Conservation (phyloP, 2,888 invertebrate genomes). For the Epinotia demarniana region DNA sequence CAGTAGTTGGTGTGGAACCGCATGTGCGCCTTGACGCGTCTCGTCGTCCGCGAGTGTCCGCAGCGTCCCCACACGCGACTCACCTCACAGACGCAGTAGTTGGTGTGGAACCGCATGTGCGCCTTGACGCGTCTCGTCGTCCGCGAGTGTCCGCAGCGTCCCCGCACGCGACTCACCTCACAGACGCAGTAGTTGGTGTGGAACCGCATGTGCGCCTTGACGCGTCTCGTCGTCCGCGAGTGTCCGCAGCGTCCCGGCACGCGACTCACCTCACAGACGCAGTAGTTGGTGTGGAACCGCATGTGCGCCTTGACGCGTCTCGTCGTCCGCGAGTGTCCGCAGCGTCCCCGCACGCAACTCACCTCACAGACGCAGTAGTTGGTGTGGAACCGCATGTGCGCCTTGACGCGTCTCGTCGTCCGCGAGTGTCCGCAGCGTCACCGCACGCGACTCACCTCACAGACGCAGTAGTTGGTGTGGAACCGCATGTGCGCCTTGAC, state of each 20-base stretch:
- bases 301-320: constrained; percentile 73
- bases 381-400: constrained; percentile 74
- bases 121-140: constrained; percentile 62
- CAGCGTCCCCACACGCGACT: constrained; percentile 25
- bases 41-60: too few species aligned
- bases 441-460: constrained; percentile 64
- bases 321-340: too few species aligned
- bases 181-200: constrained; percentile 77
- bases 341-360: constrained; percentile 24
- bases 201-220: constrained; percentile 72
- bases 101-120: constrained; percentile 74
- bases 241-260: too few species aligned
- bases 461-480: constrained; percentile 76
- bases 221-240: too few species aligned
- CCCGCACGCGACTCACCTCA: constrained; percentile 61
- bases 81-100: constrained; percentile 78
- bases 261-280: constrained; percentile 73
- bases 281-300: constrained; percentile 75
- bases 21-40: constrained; percentile 72
- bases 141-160: too few species aligned
- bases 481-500: constrained; percentile 73
- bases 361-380: constrained; percentile 79
- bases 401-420: constrained; percentile 57
- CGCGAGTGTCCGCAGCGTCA: too few species aligned
- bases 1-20: constrained; percentile 76